Evolutionary conservation across 2,888 invertebrate species (phyloP).

Genomic region (Limnephilus lunatus): DNA sequence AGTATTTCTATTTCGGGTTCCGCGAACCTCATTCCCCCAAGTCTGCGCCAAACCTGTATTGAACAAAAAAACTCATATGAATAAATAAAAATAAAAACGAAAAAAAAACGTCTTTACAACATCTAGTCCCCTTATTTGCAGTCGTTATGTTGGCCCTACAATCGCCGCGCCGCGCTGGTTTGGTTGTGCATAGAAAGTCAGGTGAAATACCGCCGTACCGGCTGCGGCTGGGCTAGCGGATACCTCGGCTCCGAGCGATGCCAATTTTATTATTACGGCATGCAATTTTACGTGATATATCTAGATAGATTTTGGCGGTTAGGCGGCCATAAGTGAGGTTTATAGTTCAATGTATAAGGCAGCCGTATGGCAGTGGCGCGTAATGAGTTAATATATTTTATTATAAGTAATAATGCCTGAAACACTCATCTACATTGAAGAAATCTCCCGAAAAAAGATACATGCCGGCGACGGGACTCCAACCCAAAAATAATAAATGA

Average conservation of each 20-base stretch:
- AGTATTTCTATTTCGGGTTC: not conserved
- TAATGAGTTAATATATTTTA: not conserved
- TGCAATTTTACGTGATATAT: not conserved
- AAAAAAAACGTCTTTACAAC: not conserved
- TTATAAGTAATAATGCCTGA: too few relatives aligned
- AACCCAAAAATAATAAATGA: too few relatives aligned
- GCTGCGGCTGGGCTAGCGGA: not conserved
- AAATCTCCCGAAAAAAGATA: too few relatives aligned
- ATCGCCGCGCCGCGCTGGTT: not conserved
- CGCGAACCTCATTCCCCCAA: not conserved
- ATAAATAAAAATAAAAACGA: not conserved
- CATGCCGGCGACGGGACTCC: too few relatives aligned
- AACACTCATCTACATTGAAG: too few relatives aligned
- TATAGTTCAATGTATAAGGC: not conserved
- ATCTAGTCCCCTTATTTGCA: not conserved
- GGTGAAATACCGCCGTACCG: not conserved
- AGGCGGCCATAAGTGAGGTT: not conserved
- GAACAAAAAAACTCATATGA: not conserved
- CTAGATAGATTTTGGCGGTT: not conserved
- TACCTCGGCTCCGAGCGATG: not conserved
- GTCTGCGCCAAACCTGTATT: not conserved
- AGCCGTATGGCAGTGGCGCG: not conserved
- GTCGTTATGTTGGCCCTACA: not conserved
- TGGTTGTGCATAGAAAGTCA: not conserved
- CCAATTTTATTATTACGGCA: not conserved